Percentiles rank a stretch among this genome's conserved stretches.
Evolutionary conservation across 1,140 invertebrate genomes (phyloP).

Genomic region (Dryas iulia): DNA sequence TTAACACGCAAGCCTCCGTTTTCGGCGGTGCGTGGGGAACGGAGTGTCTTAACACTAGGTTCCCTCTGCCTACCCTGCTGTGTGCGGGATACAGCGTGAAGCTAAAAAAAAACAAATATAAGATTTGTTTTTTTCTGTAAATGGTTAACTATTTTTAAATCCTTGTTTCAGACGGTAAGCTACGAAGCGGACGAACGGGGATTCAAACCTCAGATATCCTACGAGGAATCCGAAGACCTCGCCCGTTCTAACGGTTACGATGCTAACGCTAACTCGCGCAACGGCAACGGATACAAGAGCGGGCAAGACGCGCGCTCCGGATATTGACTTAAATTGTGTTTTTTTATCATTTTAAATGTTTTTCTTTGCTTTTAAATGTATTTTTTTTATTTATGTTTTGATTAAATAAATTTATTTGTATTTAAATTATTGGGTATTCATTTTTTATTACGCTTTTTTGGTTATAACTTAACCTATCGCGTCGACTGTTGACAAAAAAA

Average conservation of each 20-base stretch:
- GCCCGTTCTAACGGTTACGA: slow-evolving; percentile 55
- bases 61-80: too few relatives aligned
- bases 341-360: slow-evolving; percentile 6
- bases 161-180: slow-evolving; percentile 83
- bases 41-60: too few relatives aligned
- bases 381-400: neutral
- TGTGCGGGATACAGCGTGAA: too few relatives aligned
- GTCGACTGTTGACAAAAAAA: too few relatives aligned
- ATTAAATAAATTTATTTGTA: neutral
- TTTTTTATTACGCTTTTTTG: too few relatives aligned
- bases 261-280: slow-evolving; percentile 46
- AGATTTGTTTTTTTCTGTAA: too few relatives aligned
- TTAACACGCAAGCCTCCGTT: too few relatives aligned
- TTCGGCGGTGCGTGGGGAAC: too few relatives aligned
- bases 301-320: slow-evolving; percentile 42
- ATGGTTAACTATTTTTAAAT: too few relatives aligned
- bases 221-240: slow-evolving; percentile 55
- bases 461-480: too few relatives aligned
- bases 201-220: slow-evolving; percentile 87
- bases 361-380: neutral
- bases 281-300: slow-evolving; percentile 37
- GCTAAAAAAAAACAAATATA: too few relatives aligned
- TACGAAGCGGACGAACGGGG: slow-evolving; percentile 89
- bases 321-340: slow-evolving; percentile 43
- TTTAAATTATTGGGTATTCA: neutral